Percentiles rank a stretch among this genome's conserved stretches.
These are phyloP conservation scores for Hystrix brachyura DNA, from an alignment of 2,113 vertebrate genomes.

Conservation along the genomic window DNA sequence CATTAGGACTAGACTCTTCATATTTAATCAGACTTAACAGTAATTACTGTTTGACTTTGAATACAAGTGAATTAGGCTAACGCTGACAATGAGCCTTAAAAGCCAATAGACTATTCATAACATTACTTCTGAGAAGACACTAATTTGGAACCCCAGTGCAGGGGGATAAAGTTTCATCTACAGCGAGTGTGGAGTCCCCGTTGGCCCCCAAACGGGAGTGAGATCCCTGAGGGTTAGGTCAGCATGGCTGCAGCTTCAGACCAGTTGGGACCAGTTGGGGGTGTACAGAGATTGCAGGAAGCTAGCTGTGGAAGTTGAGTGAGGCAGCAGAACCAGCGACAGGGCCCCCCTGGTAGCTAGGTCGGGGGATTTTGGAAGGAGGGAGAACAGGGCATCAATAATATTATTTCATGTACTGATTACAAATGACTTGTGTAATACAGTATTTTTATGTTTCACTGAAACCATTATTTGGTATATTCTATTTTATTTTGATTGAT, in stretches of 20 bases:
- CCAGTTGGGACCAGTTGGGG: too few relatives aligned
- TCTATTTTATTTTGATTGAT: not conserved
- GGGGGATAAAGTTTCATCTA: not conserved
- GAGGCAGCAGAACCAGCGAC: too few relatives aligned
- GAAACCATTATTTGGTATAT: not conserved
- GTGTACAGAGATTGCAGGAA: not conserved
- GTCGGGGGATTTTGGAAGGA: not conserved
- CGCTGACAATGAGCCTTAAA: not conserved
- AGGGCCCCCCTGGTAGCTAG: not conserved
- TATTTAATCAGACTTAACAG: not conserved
- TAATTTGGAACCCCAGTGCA: not conserved
- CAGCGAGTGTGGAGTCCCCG: not conserved
- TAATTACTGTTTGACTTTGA: not conserved
- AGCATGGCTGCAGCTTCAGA: not conserved
- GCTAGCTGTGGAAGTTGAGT: too few relatives aligned
- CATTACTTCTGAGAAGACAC: not conserved
- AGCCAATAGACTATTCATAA: not conserved
- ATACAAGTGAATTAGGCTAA: not conserved
- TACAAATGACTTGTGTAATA: not conserved
- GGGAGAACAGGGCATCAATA: not conserved
- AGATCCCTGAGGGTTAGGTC: not conserved
- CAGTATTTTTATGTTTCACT: slow-evolving; percentile 12
- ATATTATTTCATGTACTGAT: not conserved
- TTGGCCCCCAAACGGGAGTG: not conserved
- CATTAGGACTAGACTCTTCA: not conserved